These are phyloP conservation scores for Lithobates sylvaticus DNA, from an alignment of 2,797 vertebrate genomes.

Conservation along the genomic window DNA sequence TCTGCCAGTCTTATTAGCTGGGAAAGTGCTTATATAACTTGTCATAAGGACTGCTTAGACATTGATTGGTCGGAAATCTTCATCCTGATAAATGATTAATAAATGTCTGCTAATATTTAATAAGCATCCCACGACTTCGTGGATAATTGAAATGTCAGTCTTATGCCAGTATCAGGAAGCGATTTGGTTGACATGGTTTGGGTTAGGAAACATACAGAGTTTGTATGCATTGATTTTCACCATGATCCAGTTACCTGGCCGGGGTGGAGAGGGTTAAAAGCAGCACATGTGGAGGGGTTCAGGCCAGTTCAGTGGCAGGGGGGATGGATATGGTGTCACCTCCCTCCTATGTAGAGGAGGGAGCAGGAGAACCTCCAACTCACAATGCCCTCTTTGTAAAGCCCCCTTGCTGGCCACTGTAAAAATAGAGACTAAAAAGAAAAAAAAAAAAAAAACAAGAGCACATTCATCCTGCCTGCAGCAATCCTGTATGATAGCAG, in stretches of 20 bases:
- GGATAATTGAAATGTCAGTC: neutral
- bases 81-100: neutral
- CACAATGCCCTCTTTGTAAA: slow-evolving; percentile 60
- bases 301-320: slow-evolving; percentile 19
- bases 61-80: neutral
- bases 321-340: slow-evolving; percentile 18
- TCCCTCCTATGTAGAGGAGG: slow-evolving; percentile 8
- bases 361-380: slow-evolving; percentile 30
- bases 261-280: neutral
- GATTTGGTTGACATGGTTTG: neutral
- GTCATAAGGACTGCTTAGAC: neutral
- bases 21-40: neutral
- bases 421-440: slow-evolving; percentile 15
- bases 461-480: slow-evolving; percentile 37
- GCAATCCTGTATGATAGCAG: neutral
- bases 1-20: neutral
- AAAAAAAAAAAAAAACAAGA: slow-evolving; percentile 23
- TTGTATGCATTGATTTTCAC: neutral
- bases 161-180: neutral
- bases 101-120: neutral
- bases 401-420: slow-evolving; percentile 4
- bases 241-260: neutral
- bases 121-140: neutral
- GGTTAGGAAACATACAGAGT: neutral
- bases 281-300: slow-evolving; percentile 12